Base-by-base conservation (phyloP, 23 tunicate genomes). In the Styela plicata region DNA sequence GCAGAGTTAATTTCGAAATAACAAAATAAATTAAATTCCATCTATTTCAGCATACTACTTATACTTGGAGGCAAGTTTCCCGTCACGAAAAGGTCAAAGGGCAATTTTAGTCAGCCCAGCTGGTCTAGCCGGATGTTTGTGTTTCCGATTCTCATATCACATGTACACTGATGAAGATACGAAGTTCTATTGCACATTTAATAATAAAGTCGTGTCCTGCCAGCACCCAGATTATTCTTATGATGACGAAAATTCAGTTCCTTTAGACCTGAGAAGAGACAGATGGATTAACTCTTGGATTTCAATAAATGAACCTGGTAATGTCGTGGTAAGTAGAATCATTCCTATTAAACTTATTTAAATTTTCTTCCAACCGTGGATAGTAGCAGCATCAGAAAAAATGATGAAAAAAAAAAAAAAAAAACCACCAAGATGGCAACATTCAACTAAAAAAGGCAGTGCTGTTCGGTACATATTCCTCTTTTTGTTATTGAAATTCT, bases 1-100 rank as follows among this genome's bases (percentile, higher is more conserved):
- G n/a, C n/a, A n/a, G n/a, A n/a, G n/a, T n/a, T n/a, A n/a, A n/a
- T n/a, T n/a, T n/a, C n/a, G n/a, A n/a, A n/a, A n/a, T n/a, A n/a
- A n/a, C n/a, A n/a, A n/a, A n/a, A n/a, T n/a, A n/a, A n/a, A n/a
- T n/a, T 44, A 44, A 7, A 44, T 44, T 44, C 13, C 57, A 44
- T 44, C 57, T 44, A 44, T 44, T 44, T 44, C 57, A 44, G 13
- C 57, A 44, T 44, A 69, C 68, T 82, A 82, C 68, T 2, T 70
- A 64, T 82, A 82, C 78, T 26, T 70, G 78, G 85, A 82, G 37
- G 78, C 85, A 20, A 82, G 85, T 71, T 69, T 30, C 23, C 85
- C 85, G 16, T 63, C 85, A 30, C 66, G 63, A 24, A 33, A 44
- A 24, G 78, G 78, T 24, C 33, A 82, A 0, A 52, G 25, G 19